These are phyloP conservation scores for Ceyx cyanopectus DNA, from an alignment of 2,113 vertebrate species.

Conservation along the genomic window DNA sequence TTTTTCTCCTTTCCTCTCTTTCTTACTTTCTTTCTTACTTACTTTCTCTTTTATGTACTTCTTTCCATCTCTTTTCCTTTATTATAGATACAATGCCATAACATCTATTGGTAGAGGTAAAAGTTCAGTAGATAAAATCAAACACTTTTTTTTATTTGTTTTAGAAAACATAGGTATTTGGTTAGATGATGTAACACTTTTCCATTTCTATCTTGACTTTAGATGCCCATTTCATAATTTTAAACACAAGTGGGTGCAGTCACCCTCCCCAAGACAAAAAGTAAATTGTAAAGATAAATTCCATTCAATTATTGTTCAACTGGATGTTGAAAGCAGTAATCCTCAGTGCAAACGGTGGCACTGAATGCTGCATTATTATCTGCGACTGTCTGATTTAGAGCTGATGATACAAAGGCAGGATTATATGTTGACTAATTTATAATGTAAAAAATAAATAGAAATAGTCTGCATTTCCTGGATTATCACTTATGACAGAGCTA, in stretches of 20 bases:
- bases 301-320: constrained; percentile 1
- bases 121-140: not conserved
- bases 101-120: not conserved
- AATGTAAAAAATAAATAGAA: constrained; percentile 37
- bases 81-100: not conserved
- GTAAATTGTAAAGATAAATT: constrained; percentile 5
- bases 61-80: not conserved
- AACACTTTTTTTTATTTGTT: not conserved
- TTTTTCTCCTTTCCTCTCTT: fast-evolving
- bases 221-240: constrained; percentile 5
- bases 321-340: constrained; percentile 14
- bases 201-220: not conserved
- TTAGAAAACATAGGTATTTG: not conserved
- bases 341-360: not conserved
- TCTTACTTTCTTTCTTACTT: not conserved
- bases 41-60: not conserved
- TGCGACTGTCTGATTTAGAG: not conserved
- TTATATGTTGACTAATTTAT: constrained; percentile 28
- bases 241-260: not conserved
- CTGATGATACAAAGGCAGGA: not conserved
- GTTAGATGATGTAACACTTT: not conserved
- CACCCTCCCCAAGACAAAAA: not conserved
- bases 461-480: not conserved
- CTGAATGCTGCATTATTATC: constrained; percentile 3
- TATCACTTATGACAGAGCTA: constrained; percentile 37